These are phyloP conservation scores for Gymnocheta viridis DNA, from an alignment of 2,888 invertebrate species.

Conservation along the genomic window DNA sequence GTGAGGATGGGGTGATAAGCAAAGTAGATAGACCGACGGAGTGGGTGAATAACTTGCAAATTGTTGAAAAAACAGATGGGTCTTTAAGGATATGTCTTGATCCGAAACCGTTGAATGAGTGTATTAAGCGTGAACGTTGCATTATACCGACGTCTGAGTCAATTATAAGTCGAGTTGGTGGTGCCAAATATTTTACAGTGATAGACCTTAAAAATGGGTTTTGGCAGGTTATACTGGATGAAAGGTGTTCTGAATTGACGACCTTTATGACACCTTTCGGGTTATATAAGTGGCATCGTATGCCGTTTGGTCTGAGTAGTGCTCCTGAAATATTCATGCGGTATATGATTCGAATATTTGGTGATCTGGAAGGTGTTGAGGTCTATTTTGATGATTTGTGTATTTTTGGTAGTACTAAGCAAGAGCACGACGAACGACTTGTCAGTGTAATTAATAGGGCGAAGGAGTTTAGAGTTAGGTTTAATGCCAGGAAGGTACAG, in stretches of 20 bases:
- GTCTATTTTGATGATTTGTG: no score
- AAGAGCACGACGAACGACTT: no score
- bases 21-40: no score
- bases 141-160: conserved; percentile 10
- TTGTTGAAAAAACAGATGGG: conserved; percentile 4
- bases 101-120: conserved; percentile 15
- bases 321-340: no score
- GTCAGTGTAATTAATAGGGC: no score
- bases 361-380: no score
- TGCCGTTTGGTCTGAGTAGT: no score
- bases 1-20: neutral
- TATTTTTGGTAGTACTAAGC: no score
- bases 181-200: neutral
- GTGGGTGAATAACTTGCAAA: conserved; percentile 17
- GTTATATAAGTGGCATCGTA: no score
- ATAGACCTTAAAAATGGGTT: conserved; percentile 11
- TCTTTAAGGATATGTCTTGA: neutral
- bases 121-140: neutral
- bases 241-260: conserved; percentile 12
- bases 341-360: no score
- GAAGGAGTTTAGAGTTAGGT: no score
- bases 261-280: conserved; percentile 12
- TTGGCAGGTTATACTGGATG: conserved; percentile 12
- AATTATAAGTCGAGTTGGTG: neutral
- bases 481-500: no score